Conservation (phyloP, 1,140 invertebrate species). For the Drosophila insularis region DNA sequence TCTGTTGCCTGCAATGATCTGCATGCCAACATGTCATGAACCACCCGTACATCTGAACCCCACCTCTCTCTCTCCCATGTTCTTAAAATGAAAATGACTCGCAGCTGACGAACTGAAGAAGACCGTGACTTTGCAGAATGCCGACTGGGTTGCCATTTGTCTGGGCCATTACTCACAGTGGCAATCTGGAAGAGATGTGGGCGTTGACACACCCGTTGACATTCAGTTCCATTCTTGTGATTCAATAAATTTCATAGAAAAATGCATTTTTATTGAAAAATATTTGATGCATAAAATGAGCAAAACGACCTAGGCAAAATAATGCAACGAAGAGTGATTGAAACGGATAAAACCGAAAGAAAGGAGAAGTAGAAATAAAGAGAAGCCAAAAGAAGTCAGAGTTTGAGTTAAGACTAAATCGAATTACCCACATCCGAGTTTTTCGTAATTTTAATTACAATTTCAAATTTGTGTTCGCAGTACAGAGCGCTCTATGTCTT, state of each 20-base stretch:
- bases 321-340: neutral
- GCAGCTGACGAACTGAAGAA: conserved; percentile 21
- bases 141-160: conserved; percentile 69
- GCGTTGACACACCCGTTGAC: neutral
- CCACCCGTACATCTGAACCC: neutral
- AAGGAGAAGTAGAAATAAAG: neutral
- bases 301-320: conserved; percentile 15
- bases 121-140: conserved; percentile 31
- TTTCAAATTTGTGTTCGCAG: conserved; percentile 27
- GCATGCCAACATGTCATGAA: conserved; percentile 49
- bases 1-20: conserved; percentile 72
- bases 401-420: conserved; percentile 6
- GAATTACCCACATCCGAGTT: neutral
- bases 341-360: neutral
- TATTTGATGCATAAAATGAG: conserved; percentile 57
- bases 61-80: no score
- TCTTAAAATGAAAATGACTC: conserved; percentile 31
- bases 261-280: conserved; percentile 76
- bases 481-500: conserved; percentile 1
- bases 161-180: conserved; percentile 76
- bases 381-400: neutral
- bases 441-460: conserved; percentile 48
- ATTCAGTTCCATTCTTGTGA: conserved; percentile 31
- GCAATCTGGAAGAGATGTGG: conserved; percentile 50
- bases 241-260: conserved; percentile 68